Evolutionary conservation across 2,888 invertebrate genomes (phyloP), one percentile per base, ranked within the genome.

Genomic region (Trichopoda pennipes): DNA sequence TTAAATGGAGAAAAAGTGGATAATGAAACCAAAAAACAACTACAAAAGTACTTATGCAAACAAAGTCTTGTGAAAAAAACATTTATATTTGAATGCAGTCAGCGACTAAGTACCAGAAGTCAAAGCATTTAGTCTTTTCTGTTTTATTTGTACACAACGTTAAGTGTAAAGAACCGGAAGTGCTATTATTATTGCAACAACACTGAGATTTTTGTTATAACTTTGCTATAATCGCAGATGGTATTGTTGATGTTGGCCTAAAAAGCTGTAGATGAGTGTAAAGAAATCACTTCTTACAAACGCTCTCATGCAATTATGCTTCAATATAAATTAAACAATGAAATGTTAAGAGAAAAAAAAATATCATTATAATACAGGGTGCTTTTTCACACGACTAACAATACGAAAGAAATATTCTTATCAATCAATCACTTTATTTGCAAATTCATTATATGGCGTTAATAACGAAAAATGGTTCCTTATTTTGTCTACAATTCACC

Each of bases 151-250:
- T 12, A 38, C 38, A 38, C 42, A 44, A n/a, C 38, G 4, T 81
- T 28, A 74, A 77, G 76, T 83, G 81, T 64, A 64, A 73, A 80
- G 73, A 4, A 44, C 42, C 81, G 76, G 78, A 77, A 83, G 69
- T 72, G 63, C 70, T 68, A 42, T 73, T 55, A 47, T 73, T 53
- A 55, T 63, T 44, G 12, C 38, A 38, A 12, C 42, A 44, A 16
- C 38, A 49, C 16, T 35, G 21, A 3, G 14, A 38, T 38, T 60
- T 58, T 21, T 60, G 17, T 38, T 60, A 23, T 23, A n/a, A 16
- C 4, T n/a, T n/a, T n/a, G n/a, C n/a, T 55, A 38, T 66, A 53
- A 61, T 42, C 28, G 61, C 16, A 53, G n/a, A 19, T 76, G 70
- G n/a, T n/a, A n/a, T n/a, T 51, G 21, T 51, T 51, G 21, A 21